These are phyloP conservation scores for Drosophila asahinai DNA, from an alignment of 1,140 invertebrate species.

Conservation along the genomic window DNA sequence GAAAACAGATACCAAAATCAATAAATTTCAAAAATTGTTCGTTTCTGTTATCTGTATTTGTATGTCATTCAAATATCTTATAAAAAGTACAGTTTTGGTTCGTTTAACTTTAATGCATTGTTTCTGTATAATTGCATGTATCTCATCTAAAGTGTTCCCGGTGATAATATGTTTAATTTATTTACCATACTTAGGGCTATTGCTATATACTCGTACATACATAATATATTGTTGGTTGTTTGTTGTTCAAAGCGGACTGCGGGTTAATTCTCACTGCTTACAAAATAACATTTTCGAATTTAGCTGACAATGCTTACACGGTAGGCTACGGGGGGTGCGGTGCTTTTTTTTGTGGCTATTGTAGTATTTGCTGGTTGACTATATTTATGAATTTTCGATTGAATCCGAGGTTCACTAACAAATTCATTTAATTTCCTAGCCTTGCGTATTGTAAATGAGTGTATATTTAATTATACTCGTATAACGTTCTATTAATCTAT, in stretches of 20 bases:
- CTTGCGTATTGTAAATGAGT: constrained; percentile 73
- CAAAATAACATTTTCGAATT: constrained; percentile 37
- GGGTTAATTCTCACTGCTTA: constrained; percentile 29
- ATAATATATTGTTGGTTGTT: constrained; percentile 30
- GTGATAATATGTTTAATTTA: constrained; percentile 51
- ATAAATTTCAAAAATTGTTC: not conserved
- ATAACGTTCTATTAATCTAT: constrained; percentile 64
- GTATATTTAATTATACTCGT: constrained; percentile 72
- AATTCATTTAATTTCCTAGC: constrained; percentile 68
- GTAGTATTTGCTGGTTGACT: constrained; percentile 40
- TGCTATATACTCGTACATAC: constrained; percentile 33
- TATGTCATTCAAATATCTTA: constrained; percentile 76
- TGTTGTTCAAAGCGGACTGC: constrained; percentile 46
- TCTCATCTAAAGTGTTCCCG: constrained; percentile 70
- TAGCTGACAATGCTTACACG: constrained; percentile 40
- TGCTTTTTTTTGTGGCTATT: constrained; percentile 21
- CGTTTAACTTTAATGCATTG: constrained; percentile 66
- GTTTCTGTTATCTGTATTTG: constrained; percentile 61
- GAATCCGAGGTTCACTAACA: constrained; percentile 55
- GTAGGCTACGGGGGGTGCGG: constrained; percentile 38
- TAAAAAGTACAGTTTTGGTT: constrained; percentile 79
- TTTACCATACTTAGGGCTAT: constrained; percentile 53
- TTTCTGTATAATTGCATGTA: constrained; percentile 63
- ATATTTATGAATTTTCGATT: constrained; percentile 26
- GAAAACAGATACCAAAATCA: not conserved